Base-by-base conservation (phyloP, 2,888 invertebrate species). In the Pyralis farinalis region DNA sequence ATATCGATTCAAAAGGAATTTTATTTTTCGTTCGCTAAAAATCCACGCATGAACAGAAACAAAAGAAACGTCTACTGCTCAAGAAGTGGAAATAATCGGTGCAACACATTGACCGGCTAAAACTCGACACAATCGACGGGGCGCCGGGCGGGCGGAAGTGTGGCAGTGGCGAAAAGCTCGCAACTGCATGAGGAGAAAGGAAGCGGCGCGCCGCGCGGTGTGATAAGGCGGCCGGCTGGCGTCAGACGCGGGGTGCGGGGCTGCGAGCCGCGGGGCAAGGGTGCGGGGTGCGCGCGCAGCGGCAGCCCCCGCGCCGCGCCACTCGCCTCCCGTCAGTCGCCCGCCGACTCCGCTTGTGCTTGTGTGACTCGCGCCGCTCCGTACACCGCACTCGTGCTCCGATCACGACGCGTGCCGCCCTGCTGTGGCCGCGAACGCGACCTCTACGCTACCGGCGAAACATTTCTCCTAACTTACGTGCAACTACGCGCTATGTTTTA, bases 341-440 rank as follows among this genome's bases (percentile, higher is more conserved):
- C 90, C 79, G 91, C 90, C 91, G 87, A 85, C 88, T 87, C 87
- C 61, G 88, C 87, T 87, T 87, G 85, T 80, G 87, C 87, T 88
- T 87, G 87, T 87, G 86, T 86, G 87, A 84, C 73, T 87, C 90
- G 90, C 90, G 85, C 86, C 66, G 86, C 87, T 87, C 86, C 71
- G 88, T 86, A 76, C 86, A 85, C 85, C 75, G 86, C 87, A 87
- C 85, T 87, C 85, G 88, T 86, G 85, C 80, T 61, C 85, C 80
- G 84, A 87, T 63, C 86, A 84, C 88, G 88, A 88, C 88, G 84
- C 86, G 87, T 76, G 86, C 85, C 85, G 77, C 82, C 81, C 80
- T 75, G 63, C 90, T 84, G 88, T 90, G 90, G 90, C 89, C 90
- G 90, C 90, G 85, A 91, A 90, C 90, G 91, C 90, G 90, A 90